Evolutionary conservation across 2,888 invertebrate species (phyloP), one percentile per base, ranked within the genome.

Genomic region (Coleophora deauratella): DNA sequence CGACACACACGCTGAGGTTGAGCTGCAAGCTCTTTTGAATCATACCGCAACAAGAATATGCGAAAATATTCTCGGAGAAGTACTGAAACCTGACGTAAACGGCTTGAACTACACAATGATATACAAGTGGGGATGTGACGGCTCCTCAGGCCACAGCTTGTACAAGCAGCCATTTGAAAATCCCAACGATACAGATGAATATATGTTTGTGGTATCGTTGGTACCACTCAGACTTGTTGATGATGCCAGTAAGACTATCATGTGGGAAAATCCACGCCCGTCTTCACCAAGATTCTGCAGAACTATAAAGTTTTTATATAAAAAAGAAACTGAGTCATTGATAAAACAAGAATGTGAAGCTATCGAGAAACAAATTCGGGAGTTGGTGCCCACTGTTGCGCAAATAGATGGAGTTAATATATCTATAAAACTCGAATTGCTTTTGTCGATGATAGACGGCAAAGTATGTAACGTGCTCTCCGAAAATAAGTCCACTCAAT

Each of bases 31-130:
- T 31, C 34, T 40, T 30, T 33, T 43, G 8, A 9, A 38, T 28
- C 38, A 38, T n/a, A 42, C 42, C 1, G 34, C 27, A 14, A 1
- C 12, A 21, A 38, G 42, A 34, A 34, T 42, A 15, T 38, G 34
- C 4, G 27, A 27, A 37, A 43, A 21, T 3, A 6, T 13, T 12
- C 7, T 33, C 11, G 8, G 3, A 14, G 12, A 33, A 3, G 33
- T 33, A 12, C 9, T 33, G 2, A 9, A 31, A 6, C n/a, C 9
- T 6, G 31, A 31, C 31, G 9, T n/a, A 31, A n/a, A 31, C 3
- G 2, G 3, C 10, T n/a, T 3, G 8, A 31, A n/a, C 3, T 31
- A 3, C 3, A 31, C 31, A 3, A n/a, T 31, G 3, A 9, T 31
- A 6, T 31, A 9, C 3, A 31, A 31, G 9, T 31, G 31, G 31